A percentile compares a stretch with the other conserved stretches of the same genome.
These are phyloP conservation scores for Micromys minutus DNA, from an alignment of 2,113 vertebrate genomes.

Conservation along the genomic window DNA sequence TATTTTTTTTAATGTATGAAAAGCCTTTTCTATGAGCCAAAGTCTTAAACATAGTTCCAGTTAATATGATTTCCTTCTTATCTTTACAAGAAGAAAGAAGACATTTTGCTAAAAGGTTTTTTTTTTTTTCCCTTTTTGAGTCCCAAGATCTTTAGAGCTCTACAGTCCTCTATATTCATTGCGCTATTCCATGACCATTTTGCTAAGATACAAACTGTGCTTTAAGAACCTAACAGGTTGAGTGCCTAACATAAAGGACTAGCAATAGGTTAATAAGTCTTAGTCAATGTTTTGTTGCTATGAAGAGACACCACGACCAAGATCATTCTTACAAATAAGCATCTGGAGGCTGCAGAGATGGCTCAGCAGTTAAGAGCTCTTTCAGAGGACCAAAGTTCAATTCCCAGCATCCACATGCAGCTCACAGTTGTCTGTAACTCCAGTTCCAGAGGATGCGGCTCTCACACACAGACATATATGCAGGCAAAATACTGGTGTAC, in stretches of 20 bases:
- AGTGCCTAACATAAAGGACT: background rate
- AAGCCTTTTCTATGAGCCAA: background rate
- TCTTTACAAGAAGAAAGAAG: background rate
- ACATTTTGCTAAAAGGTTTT: background rate
- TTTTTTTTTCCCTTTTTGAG: slow-evolving; percentile 23
- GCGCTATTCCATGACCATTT: slow-evolving; percentile 4
- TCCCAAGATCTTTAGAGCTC: background rate
- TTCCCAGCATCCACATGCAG: background rate
- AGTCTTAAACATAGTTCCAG: slow-evolving; percentile 12
- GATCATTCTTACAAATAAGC: background rate
- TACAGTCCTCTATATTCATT: slow-evolving; percentile 10
- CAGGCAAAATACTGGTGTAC: background rate
- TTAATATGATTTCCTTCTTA: slow-evolving; percentile 9
- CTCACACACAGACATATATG: background rate
- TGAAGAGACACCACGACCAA: background rate
- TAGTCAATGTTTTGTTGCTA: background rate
- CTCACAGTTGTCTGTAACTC: background rate
- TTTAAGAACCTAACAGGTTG: slow-evolving; percentile 15
- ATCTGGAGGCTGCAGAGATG: background rate
- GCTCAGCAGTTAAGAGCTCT: background rate
- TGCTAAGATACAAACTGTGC: slow-evolving; percentile 33
- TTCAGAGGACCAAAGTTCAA: background rate
- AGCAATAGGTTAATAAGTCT: slow-evolving; percentile 35
- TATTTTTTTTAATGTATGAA: background rate
- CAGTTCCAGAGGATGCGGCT: background rate